phyloP scores from a whole-genome alignment of 2,888 invertebrate genomes.

The Allygus modestus region DNA sequence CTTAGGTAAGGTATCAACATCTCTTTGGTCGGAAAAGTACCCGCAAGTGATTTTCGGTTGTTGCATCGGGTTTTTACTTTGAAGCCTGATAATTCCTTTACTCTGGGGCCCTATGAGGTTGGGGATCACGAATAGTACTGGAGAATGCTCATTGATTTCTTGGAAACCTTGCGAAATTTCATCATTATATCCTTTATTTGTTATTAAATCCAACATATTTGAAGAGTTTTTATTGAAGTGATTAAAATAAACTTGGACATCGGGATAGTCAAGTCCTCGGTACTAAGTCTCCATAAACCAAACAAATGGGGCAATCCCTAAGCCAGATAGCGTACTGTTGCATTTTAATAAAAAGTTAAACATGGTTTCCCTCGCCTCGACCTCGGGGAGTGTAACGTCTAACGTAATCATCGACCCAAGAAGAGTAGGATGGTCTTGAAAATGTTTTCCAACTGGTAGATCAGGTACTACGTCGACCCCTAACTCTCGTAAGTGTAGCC shows the following conservation, averaged over 20 bases:
- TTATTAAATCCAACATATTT: background rate
- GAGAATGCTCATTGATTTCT: background rate
- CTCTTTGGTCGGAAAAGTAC: constrained; percentile 66
- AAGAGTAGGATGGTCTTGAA: constrained; percentile 73
- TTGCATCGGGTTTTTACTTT: constrained; percentile 50
- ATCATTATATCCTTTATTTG: background rate
- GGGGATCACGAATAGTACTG: constrained; percentile 66
- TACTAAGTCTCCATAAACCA: constrained; percentile 74
- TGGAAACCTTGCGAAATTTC: background rate
- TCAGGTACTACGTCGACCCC: constrained; percentile 78
- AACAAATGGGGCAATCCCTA: constrained; percentile 75
- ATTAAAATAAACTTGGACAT: constrained; percentile 69
- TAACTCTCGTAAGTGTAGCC: constrained; percentile 76
- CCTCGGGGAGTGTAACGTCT: constrained; percentile 69
- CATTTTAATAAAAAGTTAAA: constrained; percentile 73
- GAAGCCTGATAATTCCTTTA: constrained; percentile 67
- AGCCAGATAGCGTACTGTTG: constrained; percentile 73
- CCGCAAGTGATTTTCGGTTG: constrained; percentile 70
- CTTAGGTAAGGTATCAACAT: constrained; percentile 52
- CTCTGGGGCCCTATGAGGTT: constrained; percentile 71
- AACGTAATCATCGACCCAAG: constrained; percentile 62
- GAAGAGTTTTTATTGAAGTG: background rate
- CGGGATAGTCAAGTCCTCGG: constrained; percentile 70
- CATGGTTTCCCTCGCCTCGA: constrained; percentile 71
- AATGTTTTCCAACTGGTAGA: constrained; percentile 79